A percentile compares a stretch with the other conserved stretches of the same genome.
phyloP scores from a whole-genome alignment of 2,888 invertebrate genomes.

The Ennomos fuscantarius region DNA sequence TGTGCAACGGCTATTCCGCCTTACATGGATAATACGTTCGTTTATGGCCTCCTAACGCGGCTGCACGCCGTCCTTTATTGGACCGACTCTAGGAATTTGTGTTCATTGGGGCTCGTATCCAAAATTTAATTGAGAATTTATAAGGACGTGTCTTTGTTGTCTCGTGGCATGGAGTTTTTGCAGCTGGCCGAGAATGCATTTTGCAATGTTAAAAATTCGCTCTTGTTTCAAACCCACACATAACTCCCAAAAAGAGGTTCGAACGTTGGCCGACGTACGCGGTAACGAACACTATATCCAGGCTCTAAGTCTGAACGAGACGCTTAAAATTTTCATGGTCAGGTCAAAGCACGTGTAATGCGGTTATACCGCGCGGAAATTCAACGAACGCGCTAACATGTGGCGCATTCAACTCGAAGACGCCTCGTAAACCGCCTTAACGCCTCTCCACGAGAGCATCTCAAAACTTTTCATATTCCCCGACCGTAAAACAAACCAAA shows the following conservation, averaged over 20 bases:
- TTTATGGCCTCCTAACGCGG: constrained; percentile 85
- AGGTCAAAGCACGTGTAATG: constrained; percentile 79
- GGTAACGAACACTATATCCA: constrained; percentile 46
- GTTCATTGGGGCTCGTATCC: constrained; percentile 83
- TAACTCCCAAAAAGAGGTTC: constrained; percentile 51
- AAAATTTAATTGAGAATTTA: constrained; percentile 83
- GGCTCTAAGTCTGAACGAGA: constrained; percentile 67
- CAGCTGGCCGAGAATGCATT: constrained; percentile 70
- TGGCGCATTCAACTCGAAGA: constrained; percentile 80
- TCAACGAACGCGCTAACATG: constrained; percentile 74
- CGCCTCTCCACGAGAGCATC: constrained; percentile 77
- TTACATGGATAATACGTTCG: constrained; percentile 86
- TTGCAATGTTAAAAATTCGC: constrained; percentile 63
- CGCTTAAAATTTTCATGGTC: constrained; percentile 83
- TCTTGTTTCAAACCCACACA: constrained; percentile 53
- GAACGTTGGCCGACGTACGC: constrained; percentile 47
- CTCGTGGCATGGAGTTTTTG: constrained; percentile 65
- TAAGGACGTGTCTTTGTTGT: constrained; percentile 78
- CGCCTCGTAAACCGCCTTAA: constrained; percentile 83
- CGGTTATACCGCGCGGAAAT: constrained; percentile 73
- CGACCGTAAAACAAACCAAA: constrained; percentile 81
- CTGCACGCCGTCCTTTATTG: constrained; percentile 84
- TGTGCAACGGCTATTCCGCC: constrained; percentile 86
- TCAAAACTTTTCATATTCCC: constrained; percentile 84
- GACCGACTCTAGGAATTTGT: constrained; percentile 84